Percentiles rank a stretch among this genome's conserved stretches.
Conservation (phyloP, 2,113 vertebrate species). For the Maccullochella peelii region DNA sequence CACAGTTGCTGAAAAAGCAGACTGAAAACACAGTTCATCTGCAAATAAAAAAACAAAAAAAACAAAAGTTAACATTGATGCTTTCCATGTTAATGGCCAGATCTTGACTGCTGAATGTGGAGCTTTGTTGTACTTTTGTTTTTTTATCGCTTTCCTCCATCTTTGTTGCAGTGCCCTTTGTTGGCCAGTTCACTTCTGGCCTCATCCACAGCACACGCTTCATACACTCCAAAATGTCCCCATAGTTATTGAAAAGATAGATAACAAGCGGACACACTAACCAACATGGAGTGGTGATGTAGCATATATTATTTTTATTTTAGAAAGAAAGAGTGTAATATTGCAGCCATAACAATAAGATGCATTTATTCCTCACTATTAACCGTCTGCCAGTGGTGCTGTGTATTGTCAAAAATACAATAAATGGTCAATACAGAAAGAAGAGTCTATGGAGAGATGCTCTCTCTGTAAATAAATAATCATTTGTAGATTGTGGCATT, state of each 20-base stretch:
- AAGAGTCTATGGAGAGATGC: neutral
- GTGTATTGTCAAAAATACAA: neutral
- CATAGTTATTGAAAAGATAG: neutral
- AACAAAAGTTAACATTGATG: conserved; percentile 4
- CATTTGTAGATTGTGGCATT: neutral
- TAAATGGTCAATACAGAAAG: neutral
- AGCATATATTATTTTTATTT: neutral
- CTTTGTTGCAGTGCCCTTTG: neutral
- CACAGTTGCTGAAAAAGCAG: neutral
- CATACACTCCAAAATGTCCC: neutral
- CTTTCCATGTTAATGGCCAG: conserved; percentile 5
- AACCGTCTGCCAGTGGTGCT: neutral
- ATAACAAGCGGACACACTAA: neutral
- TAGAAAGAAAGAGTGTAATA: neutral
- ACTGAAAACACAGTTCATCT: conserved; percentile 20
- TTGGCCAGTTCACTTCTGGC: neutral
- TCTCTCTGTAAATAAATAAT: neutral
- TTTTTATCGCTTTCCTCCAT: conserved; percentile 7
- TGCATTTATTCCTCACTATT: conserved; percentile 17
- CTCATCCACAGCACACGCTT: neutral
- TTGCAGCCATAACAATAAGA: neutral
- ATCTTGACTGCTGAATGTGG: neutral
- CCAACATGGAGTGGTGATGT: too few relatives aligned
- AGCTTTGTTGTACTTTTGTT: neutral
- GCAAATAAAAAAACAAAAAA: conserved; percentile 27